Evolutionary conservation across 2,797 vertebrate species (phyloP).

Genomic region (Chrosomus eos): DNA sequence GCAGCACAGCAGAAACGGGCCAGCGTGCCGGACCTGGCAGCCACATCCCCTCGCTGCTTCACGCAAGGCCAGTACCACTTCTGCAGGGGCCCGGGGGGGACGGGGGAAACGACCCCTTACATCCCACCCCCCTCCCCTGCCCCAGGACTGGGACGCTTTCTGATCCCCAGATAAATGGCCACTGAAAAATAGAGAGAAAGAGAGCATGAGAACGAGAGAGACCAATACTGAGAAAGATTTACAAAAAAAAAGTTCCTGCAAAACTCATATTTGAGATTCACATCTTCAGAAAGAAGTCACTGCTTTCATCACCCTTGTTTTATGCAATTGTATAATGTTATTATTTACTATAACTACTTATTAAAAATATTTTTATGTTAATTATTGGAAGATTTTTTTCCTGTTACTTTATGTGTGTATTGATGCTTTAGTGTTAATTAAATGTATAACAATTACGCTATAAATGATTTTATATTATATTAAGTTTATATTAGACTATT

Average conservation of each 20-base stretch:
- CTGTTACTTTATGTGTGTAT: not conserved
- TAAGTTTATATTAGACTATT: not conserved
- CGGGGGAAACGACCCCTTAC: slow-evolving; percentile 78
- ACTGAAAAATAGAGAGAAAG: slow-evolving; percentile 69
- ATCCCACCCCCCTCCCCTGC: slow-evolving; percentile 90
- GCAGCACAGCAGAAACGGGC: slow-evolving; percentile 89
- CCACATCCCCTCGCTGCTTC: slow-evolving; percentile 83
- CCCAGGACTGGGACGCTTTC: slow-evolving; percentile 90
- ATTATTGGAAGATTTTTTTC: not conserved
- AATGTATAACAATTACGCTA: not conserved
- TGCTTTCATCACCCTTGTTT: not conserved
- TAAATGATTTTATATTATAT: not conserved
- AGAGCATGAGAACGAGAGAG: not conserved
- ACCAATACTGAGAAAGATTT: not conserved
- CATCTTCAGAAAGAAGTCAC: not conserved
- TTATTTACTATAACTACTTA: not conserved
- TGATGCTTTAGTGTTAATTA: not conserved
- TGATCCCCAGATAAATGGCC: slow-evolving; percentile 96
- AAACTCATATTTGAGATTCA: not conserved
- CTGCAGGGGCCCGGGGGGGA: slow-evolving; percentile 77
- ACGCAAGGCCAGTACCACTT: slow-evolving; percentile 85
- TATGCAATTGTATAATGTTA: not conserved
- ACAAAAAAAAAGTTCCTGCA: not conserved
- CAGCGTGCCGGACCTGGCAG: slow-evolving; percentile 85
- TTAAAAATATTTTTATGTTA: not conserved